Evolutionary conservation across 2,113 vertebrate genomes (phyloP), one percentile per base, ranked within the genome.

Genomic region (Puffinus mauretanicus): DNA sequence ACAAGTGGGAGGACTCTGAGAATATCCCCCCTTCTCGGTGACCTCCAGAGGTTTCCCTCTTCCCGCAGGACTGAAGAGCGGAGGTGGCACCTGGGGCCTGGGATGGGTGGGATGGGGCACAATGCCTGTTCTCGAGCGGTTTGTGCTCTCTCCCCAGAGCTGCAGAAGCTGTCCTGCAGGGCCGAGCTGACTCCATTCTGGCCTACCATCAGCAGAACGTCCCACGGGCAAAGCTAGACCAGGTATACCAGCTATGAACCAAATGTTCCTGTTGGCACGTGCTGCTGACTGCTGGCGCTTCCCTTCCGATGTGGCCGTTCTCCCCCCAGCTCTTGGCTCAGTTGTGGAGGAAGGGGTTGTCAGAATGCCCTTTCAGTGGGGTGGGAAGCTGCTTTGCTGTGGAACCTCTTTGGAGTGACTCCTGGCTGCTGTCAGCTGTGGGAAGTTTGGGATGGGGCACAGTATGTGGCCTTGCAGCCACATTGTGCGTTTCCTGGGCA

Each of bases 131-230:
- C 36, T 70, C 40, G 7, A 92, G 27, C 8, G 4, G 65, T 73
- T 72, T 97, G 51, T 96, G 58, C 69, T 95, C 93, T 93, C 83
- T 94, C 93, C 58, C 49, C 98, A 99, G 99, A 91, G 99, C 99
- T 76, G 99, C 99, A 1, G 99, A 99, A 82, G 99, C 99, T 18
- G 99, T 99, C 47, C 97, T 99, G 49, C 99, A 99, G 94, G 99
- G 99, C 85, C 99, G 98, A 90, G 98, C 98, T 0, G 99, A 99
- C 82, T 99, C 99, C 94, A 99, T 99, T 79, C 98, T 99, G 29
- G 95, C 98, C 82, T 99, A 99, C 98, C 99, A 99, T 97, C 99
- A 99, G 98, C 99, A 99, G 97, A 99, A 99, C 5, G 98, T 99
- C 89, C 98, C 99, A 0, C 98, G 98, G 87, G 98, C 98, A 87